Conservation (phyloP, 2,888 invertebrate species). For the Tenthredo amoena region DNA sequence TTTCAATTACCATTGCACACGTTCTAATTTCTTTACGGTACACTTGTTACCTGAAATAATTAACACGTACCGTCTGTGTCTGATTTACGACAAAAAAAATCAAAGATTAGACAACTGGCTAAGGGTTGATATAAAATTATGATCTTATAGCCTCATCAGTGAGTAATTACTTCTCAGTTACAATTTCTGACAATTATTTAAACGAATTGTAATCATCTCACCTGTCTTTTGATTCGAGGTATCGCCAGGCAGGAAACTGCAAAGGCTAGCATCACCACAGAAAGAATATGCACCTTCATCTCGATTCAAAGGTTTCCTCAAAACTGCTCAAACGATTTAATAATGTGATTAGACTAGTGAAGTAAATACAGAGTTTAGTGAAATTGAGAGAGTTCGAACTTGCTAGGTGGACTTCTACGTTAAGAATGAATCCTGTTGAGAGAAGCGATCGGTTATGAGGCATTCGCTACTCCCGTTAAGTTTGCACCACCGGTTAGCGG, state of each 20-base stretch:
- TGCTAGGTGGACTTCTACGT: constrained; percentile 36
- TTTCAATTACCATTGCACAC: neutral
- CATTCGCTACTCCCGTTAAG: constrained; percentile 54
- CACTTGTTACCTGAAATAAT: neutral
- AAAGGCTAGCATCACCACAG: neutral
- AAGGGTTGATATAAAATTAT: neutral
- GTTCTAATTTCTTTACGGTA: neutral
- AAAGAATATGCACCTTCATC: constrained; percentile 30
- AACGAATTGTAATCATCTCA: neutral
- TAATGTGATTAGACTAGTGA: neutral
- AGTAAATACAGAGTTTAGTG: neutral
- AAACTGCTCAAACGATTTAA: constrained; percentile 43
- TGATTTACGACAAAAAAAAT: neutral
- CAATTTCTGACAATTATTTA: neutral
- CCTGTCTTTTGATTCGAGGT: constrained; percentile 50
- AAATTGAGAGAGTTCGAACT: constrained; percentile 1
- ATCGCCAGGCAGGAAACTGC: constrained; percentile 18
- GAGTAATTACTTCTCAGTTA: neutral
- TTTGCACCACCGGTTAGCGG: constrained; percentile 51
- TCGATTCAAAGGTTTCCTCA: neutral
- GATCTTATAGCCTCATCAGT: neutral
- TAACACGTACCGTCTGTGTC: neutral
- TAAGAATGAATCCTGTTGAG: constrained; percentile 51
- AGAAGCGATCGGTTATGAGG: constrained; percentile 52
- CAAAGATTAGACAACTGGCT: neutral